Percentiles rank a stretch among this genome's conserved stretches.
Conservation (phyloP, 1,140 invertebrate genomes). For the Lasioglossum albipes region DNA sequence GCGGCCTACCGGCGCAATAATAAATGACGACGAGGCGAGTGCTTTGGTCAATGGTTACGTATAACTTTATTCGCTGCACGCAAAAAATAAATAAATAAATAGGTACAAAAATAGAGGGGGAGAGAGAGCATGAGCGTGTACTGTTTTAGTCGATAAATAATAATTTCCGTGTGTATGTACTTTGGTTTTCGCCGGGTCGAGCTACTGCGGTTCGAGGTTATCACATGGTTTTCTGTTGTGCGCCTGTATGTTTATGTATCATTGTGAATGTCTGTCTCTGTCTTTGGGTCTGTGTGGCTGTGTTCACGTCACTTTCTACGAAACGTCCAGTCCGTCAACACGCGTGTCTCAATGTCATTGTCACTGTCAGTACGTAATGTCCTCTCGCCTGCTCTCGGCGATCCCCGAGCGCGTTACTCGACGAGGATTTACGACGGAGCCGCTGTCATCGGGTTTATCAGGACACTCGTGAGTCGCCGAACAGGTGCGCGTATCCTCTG, state of each 20-base stretch:
- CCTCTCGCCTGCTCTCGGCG: too few relatives aligned
- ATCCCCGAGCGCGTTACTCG: too few relatives aligned
- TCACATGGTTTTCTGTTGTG: not conserved
- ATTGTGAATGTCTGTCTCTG: too few relatives aligned
- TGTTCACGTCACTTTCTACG: conserved; percentile 54
- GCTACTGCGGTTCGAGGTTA: not conserved
- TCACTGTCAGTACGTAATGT: conserved; percentile 37
- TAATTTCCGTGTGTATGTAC: too few relatives aligned
- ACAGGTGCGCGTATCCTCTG: conserved; percentile 75
- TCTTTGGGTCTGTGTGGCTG: not conserved
- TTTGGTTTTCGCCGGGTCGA: not conserved
- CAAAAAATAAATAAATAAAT: not conserved
- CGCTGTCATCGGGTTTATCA: conserved; percentile 21
- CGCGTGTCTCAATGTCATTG: conserved; percentile 54
- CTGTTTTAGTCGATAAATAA: too few relatives aligned
- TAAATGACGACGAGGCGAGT: not conserved
- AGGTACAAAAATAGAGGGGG: conserved; percentile 43
- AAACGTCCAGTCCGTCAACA: conserved; percentile 42
- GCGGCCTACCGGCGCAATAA: not conserved
- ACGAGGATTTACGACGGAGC: not conserved
- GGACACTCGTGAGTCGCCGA: conserved; percentile 40
- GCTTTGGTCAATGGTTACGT: conserved; percentile 5
- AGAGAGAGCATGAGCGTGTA: too few relatives aligned
- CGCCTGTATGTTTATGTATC: too few relatives aligned
- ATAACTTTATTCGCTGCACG: conserved; percentile 41